Evolutionary conservation across 1,140 invertebrate species (phyloP).

Genomic region (Oncopeltus fasciatus): DNA sequence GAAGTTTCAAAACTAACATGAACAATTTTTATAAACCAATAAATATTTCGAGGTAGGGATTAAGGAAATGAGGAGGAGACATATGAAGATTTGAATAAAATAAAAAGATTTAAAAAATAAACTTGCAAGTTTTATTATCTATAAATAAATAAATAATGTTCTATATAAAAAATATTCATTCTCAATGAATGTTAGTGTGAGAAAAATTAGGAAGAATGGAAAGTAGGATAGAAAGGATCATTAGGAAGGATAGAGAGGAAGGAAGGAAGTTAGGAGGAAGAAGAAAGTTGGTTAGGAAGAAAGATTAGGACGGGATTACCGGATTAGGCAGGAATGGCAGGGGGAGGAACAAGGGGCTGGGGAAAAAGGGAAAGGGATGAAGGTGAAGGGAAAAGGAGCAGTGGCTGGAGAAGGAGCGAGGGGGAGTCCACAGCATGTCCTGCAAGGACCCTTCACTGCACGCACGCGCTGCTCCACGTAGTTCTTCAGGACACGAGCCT

Average conservation of each 20-base stretch:
- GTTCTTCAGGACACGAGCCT: conserved; percentile 4
- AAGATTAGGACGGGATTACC: background rate
- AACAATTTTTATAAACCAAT: too few relatives aligned
- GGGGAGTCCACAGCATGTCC: background rate
- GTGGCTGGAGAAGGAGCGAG: too few relatives aligned
- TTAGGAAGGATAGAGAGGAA: background rate
- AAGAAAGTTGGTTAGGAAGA: background rate
- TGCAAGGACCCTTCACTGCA: background rate
- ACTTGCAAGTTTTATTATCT: background rate
- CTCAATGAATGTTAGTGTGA: too few relatives aligned
- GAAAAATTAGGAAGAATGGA: background rate
- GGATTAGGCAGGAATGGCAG: background rate
- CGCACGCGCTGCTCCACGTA: conserved; percentile 2
- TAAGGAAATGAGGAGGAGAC: too few relatives aligned
- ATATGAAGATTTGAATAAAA: too few relatives aligned
- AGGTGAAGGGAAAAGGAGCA: background rate
- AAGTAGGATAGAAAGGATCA: background rate
- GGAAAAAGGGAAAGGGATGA: too few relatives aligned
- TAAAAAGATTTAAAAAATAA: background rate
- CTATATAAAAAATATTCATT: too few relatives aligned
- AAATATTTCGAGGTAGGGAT: too few relatives aligned
- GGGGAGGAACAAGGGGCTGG: background rate
- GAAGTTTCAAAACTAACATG: too few relatives aligned
- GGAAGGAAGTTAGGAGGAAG: background rate
- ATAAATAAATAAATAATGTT: background rate